Evolutionary conservation across 2,113 vertebrate species (phyloP).

Genomic region (Notarius lentiginosus): DNA sequence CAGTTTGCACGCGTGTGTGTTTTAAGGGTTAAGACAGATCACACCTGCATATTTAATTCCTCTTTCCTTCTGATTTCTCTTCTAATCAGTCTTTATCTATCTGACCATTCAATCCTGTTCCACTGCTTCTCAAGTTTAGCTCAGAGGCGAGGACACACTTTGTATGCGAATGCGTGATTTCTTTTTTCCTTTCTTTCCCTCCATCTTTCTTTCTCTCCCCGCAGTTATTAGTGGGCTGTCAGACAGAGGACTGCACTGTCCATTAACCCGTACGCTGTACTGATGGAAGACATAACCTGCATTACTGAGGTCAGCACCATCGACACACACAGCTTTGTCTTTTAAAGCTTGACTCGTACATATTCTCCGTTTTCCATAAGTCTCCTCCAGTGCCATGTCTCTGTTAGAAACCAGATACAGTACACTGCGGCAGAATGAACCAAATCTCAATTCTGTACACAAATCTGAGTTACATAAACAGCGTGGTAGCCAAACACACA

Average conservation of each 20-base stretch:
- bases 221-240: slow-evolving; percentile 66
- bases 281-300: slow-evolving; percentile 62
- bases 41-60: background rate
- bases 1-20: too few relatives aligned
- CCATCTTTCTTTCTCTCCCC: slow-evolving; percentile 15
- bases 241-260: slow-evolving; percentile 58
- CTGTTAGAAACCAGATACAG: background rate
- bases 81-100: background rate
- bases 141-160: background rate
- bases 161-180: slow-evolving; percentile 26
- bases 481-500: background rate
- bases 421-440: background rate
- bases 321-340: slow-evolving; percentile 18
- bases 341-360: background rate
- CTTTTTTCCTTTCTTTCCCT: slow-evolving; percentile 3
- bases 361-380: background rate
- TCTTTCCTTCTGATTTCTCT: background rate
- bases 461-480: slow-evolving; percentile 34
- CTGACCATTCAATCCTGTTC: background rate
- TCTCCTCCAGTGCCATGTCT: background rate
- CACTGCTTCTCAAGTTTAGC: background rate
- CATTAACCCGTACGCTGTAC: slow-evolving; percentile 63
- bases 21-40: too few relatives aligned
- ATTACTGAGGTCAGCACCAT: slow-evolving; percentile 61
- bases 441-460: slow-evolving; percentile 5